These are phyloP conservation scores for Chloebia gouldiae DNA, from an alignment of 2,113 vertebrate species.

Conservation along the genomic window DNA sequence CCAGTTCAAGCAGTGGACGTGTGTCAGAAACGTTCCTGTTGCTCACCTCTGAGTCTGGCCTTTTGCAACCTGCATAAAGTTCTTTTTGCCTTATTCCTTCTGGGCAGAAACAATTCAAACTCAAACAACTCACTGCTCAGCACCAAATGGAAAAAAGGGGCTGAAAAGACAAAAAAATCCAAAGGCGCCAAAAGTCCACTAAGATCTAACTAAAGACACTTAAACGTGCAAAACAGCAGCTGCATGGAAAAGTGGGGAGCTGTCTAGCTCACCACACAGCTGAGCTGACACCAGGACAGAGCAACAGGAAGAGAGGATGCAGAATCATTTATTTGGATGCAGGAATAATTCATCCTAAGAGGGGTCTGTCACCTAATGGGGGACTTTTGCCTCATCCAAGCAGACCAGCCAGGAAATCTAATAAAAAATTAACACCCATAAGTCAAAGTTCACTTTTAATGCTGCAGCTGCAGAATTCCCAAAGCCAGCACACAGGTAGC, in stretches of 20 bases:
- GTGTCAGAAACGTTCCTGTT: neutral
- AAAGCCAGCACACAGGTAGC: neutral
- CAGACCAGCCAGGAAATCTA: neutral
- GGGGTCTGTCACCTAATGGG: neutral
- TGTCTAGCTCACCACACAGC: neutral
- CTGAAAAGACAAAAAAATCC: neutral
- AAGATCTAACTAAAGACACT: neutral
- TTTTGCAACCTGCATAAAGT: neutral
- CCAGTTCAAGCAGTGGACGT: accelerated
- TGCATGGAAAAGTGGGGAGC: neutral
- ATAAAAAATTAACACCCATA: neutral
- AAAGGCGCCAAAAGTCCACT: neutral
- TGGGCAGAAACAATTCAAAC: neutral
- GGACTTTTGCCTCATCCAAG: neutral
- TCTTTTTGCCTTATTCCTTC: neutral
- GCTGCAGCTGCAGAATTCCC: neutral
- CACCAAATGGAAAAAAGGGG: neutral
- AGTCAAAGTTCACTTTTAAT: neutral
- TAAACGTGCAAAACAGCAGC: neutral
- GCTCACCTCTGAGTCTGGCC: neutral
- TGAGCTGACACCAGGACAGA: neutral
- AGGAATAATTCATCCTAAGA: neutral
- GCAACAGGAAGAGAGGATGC: neutral
- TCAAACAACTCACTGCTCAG: neutral
- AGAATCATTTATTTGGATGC: neutral